Base-by-base conservation (phyloP, 2,888 invertebrate species). In the Calameuta pallipes region DNA sequence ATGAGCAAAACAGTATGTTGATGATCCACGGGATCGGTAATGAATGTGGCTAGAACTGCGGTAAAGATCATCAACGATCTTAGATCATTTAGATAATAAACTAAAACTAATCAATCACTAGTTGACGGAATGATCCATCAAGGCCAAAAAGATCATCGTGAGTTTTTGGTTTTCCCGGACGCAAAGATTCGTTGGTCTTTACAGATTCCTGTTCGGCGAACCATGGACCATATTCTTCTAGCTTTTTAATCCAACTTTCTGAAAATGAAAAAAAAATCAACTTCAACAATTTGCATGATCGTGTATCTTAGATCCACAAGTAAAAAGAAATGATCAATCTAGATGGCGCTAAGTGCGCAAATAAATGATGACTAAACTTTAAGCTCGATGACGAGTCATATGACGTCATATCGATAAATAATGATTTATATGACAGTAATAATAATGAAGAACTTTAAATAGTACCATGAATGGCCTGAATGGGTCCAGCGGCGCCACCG, bases 91-190 rank as follows among this genome's bases (percentile, higher is more conserved):
- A 71, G 12, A 71, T 15, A 33, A 71, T 23, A 34, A 71, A 2
- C 31, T 71, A 34, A 33, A 75, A 31, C 93, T 93, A 97, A 93
- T 97, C 97, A 87, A 97, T 97, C 86, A 95, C 94, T 79, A 97
- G 92, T 91, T 97, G 96, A 87, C 97, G 94, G 93, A 97, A 97
- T 75, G 97, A 96, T 70, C 97, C 97, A 87, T 97, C 97, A 87
- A 97, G 94, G n/a, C 97, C 97, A 87, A 97, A 97, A 4, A 97
- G 93, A 87, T 97, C 97, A 84, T 97, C 96, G 83, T 95, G 95
- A 84, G 96, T 97, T 89, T 96, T 97, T 81, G 97, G 96, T 89
- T 96, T 96, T 71, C 97, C 97, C 0, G 96, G 96, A 88, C 97
- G 94, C 80, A 96, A 94, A 0, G 95, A 92, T 90, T 97, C 97